phyloP scores from a whole-genome alignment of 2,113 vertebrate species.

The Hippopotamus amphibius region DNA sequence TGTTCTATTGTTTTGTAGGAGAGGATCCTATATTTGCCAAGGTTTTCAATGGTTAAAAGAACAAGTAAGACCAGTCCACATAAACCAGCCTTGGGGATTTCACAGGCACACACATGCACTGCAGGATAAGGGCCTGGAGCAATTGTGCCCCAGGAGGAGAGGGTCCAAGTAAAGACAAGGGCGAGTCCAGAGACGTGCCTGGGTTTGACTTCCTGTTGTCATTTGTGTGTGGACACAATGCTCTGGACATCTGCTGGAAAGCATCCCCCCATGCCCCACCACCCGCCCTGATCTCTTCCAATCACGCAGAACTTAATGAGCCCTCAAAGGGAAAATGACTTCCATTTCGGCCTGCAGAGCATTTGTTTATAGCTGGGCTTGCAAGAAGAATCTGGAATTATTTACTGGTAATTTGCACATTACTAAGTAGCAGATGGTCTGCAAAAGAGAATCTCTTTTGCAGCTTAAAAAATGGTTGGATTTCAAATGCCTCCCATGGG shows the following conservation, averaged over 20 bases:
- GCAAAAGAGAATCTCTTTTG: conserved; percentile 77
- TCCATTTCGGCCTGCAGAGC: conserved; percentile 68
- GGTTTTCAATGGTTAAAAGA: conserved; percentile 43
- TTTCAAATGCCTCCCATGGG: conserved; percentile 62
- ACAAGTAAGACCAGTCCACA: conserved; percentile 44
- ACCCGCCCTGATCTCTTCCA: neutral
- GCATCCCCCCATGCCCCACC: neutral
- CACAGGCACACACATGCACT: neutral
- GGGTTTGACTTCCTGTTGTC: conserved; percentile 27
- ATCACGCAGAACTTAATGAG: conserved; percentile 60
- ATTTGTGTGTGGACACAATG: conserved; percentile 30
- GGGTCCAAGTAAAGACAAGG: neutral
- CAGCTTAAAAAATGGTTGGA: conserved; percentile 70
- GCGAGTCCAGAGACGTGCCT: neutral
- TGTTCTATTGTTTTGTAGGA: conserved; percentile 68
- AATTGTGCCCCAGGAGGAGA: neutral
- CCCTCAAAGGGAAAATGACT: conserved; percentile 74
- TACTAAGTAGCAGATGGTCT: conserved; percentile 86
- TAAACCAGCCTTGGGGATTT: neutral
- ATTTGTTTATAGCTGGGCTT: conserved; percentile 83
- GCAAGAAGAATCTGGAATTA: conserved; percentile 86
- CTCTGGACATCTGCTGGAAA: conserved; percentile 43
- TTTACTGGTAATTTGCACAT: conserved; percentile 85
- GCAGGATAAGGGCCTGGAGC: neutral
- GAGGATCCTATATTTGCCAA: conserved; percentile 11